phyloP scores from a whole-genome alignment of 1,140 invertebrate genomes.

The Zelostemma sp. region DNA sequence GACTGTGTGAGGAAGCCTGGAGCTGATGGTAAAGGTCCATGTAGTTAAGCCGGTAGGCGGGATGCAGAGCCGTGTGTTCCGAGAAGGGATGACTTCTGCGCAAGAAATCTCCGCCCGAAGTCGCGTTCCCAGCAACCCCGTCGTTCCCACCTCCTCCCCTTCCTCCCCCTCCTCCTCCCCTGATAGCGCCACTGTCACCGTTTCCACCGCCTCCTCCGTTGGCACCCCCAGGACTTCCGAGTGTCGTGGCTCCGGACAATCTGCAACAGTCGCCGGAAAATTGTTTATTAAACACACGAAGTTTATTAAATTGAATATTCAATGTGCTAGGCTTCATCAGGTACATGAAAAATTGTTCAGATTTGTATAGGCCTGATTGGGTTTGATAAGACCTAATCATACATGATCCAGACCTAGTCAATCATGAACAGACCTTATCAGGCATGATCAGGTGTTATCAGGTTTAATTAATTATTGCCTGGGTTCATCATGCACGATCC shows the following conservation, averaged over 20 bases:
- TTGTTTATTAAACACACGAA: no score
- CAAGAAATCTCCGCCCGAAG: constrained; percentile 65
- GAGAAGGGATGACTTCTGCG: constrained; percentile 67
- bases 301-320: no score
- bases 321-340: no score
- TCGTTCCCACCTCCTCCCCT: constrained; percentile 55
- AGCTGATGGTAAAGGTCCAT: constrained; percentile 70
- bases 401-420: no score
- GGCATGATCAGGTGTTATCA: no score
- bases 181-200: constrained; percentile 48
- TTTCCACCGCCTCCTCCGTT: constrained; percentile 57
- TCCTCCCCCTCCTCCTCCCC: constrained; percentile 48
- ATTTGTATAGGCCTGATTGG: no score
- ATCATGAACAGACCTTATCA: no score
- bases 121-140: constrained; percentile 57
- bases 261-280: no score
- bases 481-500: no score
- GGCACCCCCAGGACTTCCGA: constrained; percentile 56
- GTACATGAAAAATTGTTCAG: no score
- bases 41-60: constrained; percentile 70
- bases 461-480: no score
- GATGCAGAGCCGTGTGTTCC: constrained; percentile 67
- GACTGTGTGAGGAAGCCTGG: constrained; percentile 72
- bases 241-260: constrained; percentile 65
- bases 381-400: no score